Evolutionary conservation across 2,113 vertebrate species (phyloP), one percentile per base, ranked within the genome.

Genomic region (Halichoerus grypus): DNA sequence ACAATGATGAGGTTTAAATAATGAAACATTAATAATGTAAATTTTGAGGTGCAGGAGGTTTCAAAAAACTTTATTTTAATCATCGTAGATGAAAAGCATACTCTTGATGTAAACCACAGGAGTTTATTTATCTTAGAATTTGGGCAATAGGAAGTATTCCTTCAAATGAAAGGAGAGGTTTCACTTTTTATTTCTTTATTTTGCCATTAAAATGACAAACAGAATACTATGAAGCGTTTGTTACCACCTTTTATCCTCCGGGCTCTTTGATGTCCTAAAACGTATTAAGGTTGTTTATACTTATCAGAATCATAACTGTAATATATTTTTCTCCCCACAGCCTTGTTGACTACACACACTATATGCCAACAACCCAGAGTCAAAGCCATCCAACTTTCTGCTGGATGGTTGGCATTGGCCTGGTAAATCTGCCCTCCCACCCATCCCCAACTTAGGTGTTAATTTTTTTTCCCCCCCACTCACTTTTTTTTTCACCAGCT

Each of bases 31-130:
- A 7, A 39, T 67, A 63, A 39, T 42, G 15, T 59, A 53, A 26
- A 85, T 88, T 88, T 91, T 84, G 51, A 91, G 19, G 28, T 77
- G 0, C n/a, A 69, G 46, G 42, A 89, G 31, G 55, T 76, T 94
- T 88, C 83, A 10, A 88, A 95, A 95, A 90, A 46, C 67, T 93
- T 93, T 74, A 65, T 81, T 95, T 97, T 94, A 91, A 71, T 46
- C 14, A 21, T 69, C 81, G 19, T 74, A 65, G 36, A 39, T 15
- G 61, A 63, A 94, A 87, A n/a, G 8, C 57, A 74, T 80, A 11
- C 86, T 74, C 39, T 87, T 14, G 21, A 19, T 51, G n/a, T 69
- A 89, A 89, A 85, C 16, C 1, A 63, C 1, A 36, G 36, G 36
- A 36, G 36, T 36, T 36, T 36, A 19, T 89, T 85, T 96, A 3